Evolutionary conservation across 2,888 invertebrate species (phyloP).

Genomic region (Orgyia antiqua): DNA sequence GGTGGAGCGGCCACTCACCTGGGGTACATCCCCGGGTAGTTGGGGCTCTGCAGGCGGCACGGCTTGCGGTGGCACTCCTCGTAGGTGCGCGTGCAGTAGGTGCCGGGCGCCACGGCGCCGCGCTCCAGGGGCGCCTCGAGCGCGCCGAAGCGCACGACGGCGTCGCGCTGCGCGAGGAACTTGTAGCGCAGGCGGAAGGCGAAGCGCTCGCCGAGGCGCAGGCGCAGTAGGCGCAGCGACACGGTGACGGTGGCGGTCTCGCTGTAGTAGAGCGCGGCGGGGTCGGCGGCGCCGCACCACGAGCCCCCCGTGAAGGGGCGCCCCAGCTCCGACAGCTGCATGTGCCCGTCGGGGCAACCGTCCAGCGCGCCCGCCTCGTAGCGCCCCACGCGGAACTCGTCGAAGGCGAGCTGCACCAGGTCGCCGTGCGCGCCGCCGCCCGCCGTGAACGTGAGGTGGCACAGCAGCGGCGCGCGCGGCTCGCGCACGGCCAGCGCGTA

Average conservation of each 20-base stretch:
- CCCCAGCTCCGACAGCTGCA: conserved; percentile 91
- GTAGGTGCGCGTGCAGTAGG: conserved; percentile 90
- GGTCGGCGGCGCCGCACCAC: conserved; percentile 91
- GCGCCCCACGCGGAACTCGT: conserved; percentile 91
- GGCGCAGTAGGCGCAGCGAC: conserved; percentile 87
- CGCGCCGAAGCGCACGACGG: conserved; percentile 86
- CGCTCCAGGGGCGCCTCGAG: conserved; percentile 87
- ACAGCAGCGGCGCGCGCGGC: conserved; percentile 89
- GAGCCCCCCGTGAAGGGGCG: conserved; percentile 93
- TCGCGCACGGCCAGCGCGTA: conserved; percentile 87
- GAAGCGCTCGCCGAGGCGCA: conserved; percentile 85
- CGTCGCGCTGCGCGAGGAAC: conserved; percentile 88
- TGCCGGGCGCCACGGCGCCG: conserved; percentile 90
- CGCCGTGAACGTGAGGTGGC: conserved; percentile 94
- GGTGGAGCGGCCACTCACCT: no score
- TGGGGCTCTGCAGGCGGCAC: conserved; percentile 92
- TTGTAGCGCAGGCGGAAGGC: conserved; percentile 89
- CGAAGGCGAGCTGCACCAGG: conserved; percentile 92
- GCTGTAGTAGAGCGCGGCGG: conserved; percentile 91
- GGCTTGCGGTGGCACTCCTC: conserved; percentile 91
- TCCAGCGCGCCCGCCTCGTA: conserved; percentile 84
- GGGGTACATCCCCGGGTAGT: conserved; percentile 93
- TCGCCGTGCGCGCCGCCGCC: conserved; percentile 93
- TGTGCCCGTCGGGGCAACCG: conserved; percentile 92
- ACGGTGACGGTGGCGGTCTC: conserved; percentile 94